Base-by-base conservation (phyloP, 2,797 vertebrate species). In the Catamblyrhynchus diadema region DNA sequence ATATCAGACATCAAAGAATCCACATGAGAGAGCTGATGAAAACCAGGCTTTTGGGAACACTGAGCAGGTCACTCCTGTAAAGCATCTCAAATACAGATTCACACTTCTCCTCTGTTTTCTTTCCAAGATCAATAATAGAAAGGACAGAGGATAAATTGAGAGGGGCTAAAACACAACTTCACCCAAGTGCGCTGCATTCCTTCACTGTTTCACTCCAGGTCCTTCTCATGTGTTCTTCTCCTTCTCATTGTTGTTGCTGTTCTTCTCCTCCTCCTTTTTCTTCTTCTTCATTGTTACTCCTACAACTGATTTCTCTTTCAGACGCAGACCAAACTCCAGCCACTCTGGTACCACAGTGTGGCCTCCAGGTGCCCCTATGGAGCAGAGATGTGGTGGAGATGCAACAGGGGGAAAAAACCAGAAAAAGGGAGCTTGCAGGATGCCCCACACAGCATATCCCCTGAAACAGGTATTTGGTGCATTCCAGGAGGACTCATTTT, bases 181-280 rank as follows among this genome's bases (percentile, higher is more conserved):
- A 61, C 8, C 8, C n/a, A 28, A 7, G 24, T 2, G 8, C 0
- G 0, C 4, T 0, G 0, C 11, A 25, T 30, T 92, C 16, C 14
- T 48, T 53, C 44, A 30, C 10, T 10, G 3, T 69, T 69, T 80
- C 1, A 2, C 12, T 80, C 24, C n/a, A 42, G 7, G 17, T 62
- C 56, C 22, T 85, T 66, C 22, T 35, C 12, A 44, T 44, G 19
- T 47, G 30, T 72, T 18, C 45, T 71, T 8, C 33, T 45, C 8
- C 10, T 64, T 16, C 2, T 66, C 2, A 1, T 65, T 20, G 5
- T n/a, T n/a, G 3, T 12, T 44, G 32, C 3, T 81, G 16, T 33
- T 80, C 22, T 65, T 37, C 30, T 70, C 30, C 22, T 47, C 3
- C 19, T 65, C 2, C 12, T n/a, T 10, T 12, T 61, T 23, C 9